Evolutionary conservation across 2,113 vertebrate species (phyloP).

Genomic region (Gila orcuttii): DNA sequence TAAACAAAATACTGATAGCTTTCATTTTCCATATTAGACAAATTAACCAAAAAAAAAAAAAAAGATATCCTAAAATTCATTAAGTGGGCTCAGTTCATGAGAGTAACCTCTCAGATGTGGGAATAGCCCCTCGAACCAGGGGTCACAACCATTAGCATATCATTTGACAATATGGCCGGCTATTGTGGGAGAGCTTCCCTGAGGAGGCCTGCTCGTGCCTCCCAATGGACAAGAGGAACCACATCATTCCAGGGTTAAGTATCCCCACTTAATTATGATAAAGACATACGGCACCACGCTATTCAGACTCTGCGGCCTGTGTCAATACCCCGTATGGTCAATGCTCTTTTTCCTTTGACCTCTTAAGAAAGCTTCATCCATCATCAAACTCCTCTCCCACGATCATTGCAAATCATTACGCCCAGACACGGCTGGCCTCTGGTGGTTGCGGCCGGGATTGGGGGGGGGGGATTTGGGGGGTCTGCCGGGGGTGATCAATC

Average conservation of each 20-base stretch:
- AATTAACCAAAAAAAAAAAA: background rate
- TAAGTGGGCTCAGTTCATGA: slow-evolving; percentile 62
- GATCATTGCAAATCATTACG: slow-evolving; percentile 65
- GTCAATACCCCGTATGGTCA: slow-evolving; percentile 66
- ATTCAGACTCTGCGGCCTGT: slow-evolving; percentile 64
- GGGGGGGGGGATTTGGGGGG: slow-evolving; percentile 39
- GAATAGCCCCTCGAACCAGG: slow-evolving; percentile 69
- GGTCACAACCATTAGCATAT: slow-evolving; percentile 80
- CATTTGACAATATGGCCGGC: slow-evolving; percentile 74
- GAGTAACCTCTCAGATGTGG: slow-evolving; percentile 62
- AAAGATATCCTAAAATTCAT: slow-evolving; percentile 39
- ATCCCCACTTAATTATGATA: slow-evolving; percentile 81
- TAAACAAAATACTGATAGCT: background rate
- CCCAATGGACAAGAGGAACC: slow-evolving; percentile 68
- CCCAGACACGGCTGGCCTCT: slow-evolving; percentile 41
- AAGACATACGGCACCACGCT: slow-evolving; percentile 70
- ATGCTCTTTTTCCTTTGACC: slow-evolving; percentile 59
- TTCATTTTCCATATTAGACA: background rate
- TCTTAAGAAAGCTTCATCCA: slow-evolving; percentile 60
- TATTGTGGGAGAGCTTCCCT: slow-evolving; percentile 72
- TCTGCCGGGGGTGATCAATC: slow-evolving; percentile 76
- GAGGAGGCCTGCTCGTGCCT: slow-evolving; percentile 75
- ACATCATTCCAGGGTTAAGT: slow-evolving; percentile 74
- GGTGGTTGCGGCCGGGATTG: slow-evolving; percentile 66
- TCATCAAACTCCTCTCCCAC: slow-evolving; percentile 59